Percentiles rank a stretch among this genome's conserved stretches.
These are phyloP conservation scores for Sorex araneus DNA, from an alignment of 2,113 vertebrate species.

Conservation along the genomic window DNA sequence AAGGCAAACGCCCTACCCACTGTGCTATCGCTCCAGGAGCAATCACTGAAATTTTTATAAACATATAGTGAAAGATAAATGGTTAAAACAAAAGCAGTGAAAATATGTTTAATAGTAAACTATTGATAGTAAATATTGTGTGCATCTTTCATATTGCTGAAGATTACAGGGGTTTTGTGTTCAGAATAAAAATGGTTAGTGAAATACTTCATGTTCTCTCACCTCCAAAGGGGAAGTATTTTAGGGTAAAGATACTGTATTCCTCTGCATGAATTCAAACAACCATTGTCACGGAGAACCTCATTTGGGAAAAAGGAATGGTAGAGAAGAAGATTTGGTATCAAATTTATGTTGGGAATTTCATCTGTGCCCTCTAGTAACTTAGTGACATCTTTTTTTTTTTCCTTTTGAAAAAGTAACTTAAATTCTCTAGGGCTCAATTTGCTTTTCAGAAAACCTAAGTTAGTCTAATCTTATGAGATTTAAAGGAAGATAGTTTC, in stretches of 20 bases:
- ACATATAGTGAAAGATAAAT: constrained; percentile 34
- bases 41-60: not conserved
- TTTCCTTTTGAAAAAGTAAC: not conserved
- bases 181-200: not conserved
- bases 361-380: not conserved
- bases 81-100: not conserved
- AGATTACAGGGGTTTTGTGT: too few species aligned
- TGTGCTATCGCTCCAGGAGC: too few species aligned
- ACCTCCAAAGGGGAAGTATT: not conserved
- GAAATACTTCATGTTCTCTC: constrained; percentile 8
- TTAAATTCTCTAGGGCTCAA: not conserved
- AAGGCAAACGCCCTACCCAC: too few species aligned
- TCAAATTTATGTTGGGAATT: constrained; percentile 22
- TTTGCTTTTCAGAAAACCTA: not conserved
- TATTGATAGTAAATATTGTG: not conserved
- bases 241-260: not conserved
- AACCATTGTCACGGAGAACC: not conserved
- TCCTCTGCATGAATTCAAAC: not conserved
- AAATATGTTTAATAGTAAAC: not conserved
- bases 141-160: not conserved
- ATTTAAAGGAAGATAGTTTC: constrained; percentile 41
- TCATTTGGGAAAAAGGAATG: not conserved
- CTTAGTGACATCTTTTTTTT: not conserved
- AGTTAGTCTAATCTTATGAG: not conserved
- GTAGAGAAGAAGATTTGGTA: not conserved